phyloP scores from a whole-genome alignment of 2,797 vertebrate genomes.

The Dicrostonyx torquatus region DNA sequence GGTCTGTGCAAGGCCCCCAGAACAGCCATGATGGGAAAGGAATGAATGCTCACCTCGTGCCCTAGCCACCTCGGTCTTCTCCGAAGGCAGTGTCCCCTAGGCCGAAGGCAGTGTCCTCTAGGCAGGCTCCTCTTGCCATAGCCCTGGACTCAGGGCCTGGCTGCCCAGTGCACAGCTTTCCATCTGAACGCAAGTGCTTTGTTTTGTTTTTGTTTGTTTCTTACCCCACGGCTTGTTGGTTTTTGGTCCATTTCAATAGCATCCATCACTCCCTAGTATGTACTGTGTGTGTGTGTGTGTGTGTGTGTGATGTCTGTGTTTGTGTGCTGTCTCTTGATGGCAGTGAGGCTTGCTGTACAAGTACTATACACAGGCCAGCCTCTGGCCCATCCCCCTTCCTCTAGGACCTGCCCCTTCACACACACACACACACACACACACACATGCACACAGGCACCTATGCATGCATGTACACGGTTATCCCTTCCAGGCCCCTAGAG shows the following conservation, averaged over 20 bases:
- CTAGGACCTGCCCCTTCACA: background rate
- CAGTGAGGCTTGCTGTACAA: slow-evolving; percentile 43
- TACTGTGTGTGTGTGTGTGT: background rate
- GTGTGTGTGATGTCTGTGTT: background rate
- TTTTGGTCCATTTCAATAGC: slow-evolving; percentile 76
- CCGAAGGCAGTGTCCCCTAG: slow-evolving; percentile 1
- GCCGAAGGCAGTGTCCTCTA: background rate
- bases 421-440: background rate
- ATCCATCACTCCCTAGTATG: slow-evolving; percentile 64
- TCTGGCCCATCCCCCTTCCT: background rate
- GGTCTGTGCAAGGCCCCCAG: background rate
- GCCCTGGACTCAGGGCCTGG: background rate
- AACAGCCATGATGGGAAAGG: background rate
- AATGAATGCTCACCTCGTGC: background rate
- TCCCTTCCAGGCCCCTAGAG: background rate
- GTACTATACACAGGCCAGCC: background rate
- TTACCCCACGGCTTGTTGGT: slow-evolving; percentile 78
- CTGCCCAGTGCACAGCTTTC: slow-evolving; percentile 68
- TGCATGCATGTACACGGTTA: accelerated
- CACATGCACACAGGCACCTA: background rate
- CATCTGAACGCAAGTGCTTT: slow-evolving; percentile 78
- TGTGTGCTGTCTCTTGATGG: slow-evolving; percentile 34
- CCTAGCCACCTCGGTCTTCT: background rate
- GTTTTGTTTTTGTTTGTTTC: slow-evolving; percentile 81
- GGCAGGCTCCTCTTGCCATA: background rate